Evolutionary conservation across 1,140 invertebrate genomes (phyloP).

Genomic region (Brachystomella parvula): DNA sequence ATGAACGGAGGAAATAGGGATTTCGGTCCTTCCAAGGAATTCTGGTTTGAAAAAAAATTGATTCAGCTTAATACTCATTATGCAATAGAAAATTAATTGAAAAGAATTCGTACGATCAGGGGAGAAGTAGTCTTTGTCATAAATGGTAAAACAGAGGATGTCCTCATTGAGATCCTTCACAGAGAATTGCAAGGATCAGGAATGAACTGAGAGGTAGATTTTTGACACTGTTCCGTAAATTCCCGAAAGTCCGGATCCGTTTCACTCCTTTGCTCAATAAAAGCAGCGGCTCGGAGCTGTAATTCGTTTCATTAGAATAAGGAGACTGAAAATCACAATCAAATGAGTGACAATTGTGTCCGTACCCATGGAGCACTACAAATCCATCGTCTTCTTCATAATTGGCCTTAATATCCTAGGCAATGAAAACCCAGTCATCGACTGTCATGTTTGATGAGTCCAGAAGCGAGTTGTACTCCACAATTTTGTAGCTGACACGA

Average conservation of each 20-base stretch:
- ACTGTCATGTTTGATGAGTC: conserved; percentile 92
- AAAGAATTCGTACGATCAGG: conserved; percentile 61
- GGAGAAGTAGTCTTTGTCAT: conserved; percentile 65
- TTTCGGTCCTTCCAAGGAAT: conserved; percentile 67
- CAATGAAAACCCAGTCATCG: conserved; percentile 82
- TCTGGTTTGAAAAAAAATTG: too few relatives aligned
- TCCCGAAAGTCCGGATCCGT: conserved; percentile 51
- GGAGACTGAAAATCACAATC: too few relatives aligned
- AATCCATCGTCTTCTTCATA: conserved; percentile 87
- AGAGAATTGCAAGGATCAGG: conserved; percentile 76
- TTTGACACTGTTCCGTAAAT: conserved; percentile 34
- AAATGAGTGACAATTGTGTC: conserved; percentile 90
- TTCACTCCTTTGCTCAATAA: conserved; percentile 62
- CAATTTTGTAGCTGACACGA: conserved; percentile 67
- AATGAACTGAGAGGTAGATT: conserved; percentile 72
- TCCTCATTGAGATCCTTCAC: conserved; percentile 64
- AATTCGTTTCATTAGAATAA: too few relatives aligned
- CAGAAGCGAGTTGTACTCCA: conserved; percentile 77
- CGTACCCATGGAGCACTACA: conserved; percentile 90
- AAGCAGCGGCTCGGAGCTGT: conserved; percentile 56
- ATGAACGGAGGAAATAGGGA: conserved; percentile 60
- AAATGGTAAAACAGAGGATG: conserved; percentile 67
- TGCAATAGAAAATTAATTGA: too few relatives aligned
- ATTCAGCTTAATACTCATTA: too few relatives aligned
- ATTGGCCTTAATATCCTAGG: conserved; percentile 71